phyloP scores from a whole-genome alignment of 2,797 vertebrate species.

The Oreortyx pictus region DNA sequence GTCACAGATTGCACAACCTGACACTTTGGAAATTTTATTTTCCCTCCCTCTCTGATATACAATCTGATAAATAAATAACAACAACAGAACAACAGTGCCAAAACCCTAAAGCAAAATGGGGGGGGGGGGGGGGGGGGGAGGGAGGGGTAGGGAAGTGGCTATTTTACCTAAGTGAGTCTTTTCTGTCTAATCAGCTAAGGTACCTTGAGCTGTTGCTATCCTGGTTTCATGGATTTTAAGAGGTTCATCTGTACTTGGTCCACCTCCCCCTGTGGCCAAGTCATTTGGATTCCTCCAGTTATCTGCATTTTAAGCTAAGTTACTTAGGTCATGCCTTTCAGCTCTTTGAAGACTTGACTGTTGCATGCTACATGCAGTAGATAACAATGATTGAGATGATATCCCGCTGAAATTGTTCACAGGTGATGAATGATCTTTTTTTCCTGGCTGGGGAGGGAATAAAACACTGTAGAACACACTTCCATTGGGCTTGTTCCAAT shows the following conservation, averaged over 20 bases:
- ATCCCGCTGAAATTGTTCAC: background rate
- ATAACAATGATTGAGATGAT: background rate
- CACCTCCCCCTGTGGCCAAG: background rate
- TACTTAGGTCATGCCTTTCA: background rate
- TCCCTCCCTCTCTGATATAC: background rate
- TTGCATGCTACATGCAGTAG: accelerated
- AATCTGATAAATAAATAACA: background rate
- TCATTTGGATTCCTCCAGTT: background rate
- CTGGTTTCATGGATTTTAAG: background rate
- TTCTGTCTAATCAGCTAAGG: background rate
- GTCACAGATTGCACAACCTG: background rate
- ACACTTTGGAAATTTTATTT: background rate
- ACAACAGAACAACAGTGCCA: background rate
- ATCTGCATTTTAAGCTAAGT: accelerated
- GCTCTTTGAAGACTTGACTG: background rate
- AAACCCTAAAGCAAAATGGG: background rate
- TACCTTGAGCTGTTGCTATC: too few relatives aligned
- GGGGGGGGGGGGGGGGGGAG: background rate
- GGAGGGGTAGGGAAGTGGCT: too few relatives aligned
- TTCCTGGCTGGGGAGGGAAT: background rate
- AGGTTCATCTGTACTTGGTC: background rate
- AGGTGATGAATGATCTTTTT: background rate
- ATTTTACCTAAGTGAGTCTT: background rate
- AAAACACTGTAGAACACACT: background rate
- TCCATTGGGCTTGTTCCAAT: background rate